Evolutionary conservation across 2,888 invertebrate species (phyloP).

Genomic region (Drosophila subsilvestris): DNA sequence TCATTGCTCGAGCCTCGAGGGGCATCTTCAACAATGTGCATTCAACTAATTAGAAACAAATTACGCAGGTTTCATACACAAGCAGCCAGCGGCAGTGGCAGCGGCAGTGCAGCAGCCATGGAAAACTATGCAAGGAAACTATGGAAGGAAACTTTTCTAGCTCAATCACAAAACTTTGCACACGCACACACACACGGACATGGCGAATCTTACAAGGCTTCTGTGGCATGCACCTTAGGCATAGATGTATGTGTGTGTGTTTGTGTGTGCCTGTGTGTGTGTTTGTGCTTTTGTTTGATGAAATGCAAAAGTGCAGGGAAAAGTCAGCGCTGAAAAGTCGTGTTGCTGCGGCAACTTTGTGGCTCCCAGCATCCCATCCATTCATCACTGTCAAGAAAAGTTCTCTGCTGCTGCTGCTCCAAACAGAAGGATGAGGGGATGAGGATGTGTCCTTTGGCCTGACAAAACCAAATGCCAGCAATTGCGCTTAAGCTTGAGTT

Average conservation of each 20-base stretch:
- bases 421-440: background rate
- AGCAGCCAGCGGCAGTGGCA: slow-evolving; percentile 38
- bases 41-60: slow-evolving; percentile 74
- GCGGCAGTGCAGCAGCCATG: background rate
- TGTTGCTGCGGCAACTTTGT: slow-evolving; percentile 56
- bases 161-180: slow-evolving; percentile 71
- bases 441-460: slow-evolving; percentile 39
- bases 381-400: slow-evolving; percentile 56
- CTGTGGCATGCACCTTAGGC: slow-evolving; percentile 32
- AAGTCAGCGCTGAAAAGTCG: slow-evolving; percentile 52
- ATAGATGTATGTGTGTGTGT: slow-evolving; percentile 10
- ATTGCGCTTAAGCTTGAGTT: slow-evolving; percentile 41
- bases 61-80: slow-evolving; percentile 66
- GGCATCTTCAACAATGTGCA: slow-evolving; percentile 67
- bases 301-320: slow-evolving; percentile 64
- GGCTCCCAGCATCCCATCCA: slow-evolving; percentile 45
- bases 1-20: background rate
- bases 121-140: slow-evolving; percentile 30
- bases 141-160: slow-evolving; percentile 47
- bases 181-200: background rate
- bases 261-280: slow-evolving; percentile 10
- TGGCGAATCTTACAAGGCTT: slow-evolving; percentile 35
- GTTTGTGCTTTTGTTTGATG: slow-evolving; percentile 24
- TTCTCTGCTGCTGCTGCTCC: slow-evolving; percentile 13
- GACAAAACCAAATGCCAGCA: slow-evolving; percentile 52